These are phyloP conservation scores for Platysteira castanea DNA, from an alignment of 2,113 vertebrate genomes.

Conservation along the genomic window DNA sequence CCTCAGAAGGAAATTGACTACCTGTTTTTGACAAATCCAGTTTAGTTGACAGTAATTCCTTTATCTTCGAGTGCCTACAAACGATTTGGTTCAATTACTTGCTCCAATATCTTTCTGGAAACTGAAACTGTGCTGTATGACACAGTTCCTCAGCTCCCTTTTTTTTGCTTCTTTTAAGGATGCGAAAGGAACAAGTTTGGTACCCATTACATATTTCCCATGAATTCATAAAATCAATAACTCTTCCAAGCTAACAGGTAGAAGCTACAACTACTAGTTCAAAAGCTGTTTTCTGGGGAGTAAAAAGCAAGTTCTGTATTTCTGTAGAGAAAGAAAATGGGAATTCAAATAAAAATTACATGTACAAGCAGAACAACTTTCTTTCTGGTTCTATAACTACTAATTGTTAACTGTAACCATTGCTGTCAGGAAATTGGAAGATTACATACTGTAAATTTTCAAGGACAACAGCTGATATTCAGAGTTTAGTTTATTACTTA, in stretches of 20 bases:
- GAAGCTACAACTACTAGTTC: neutral
- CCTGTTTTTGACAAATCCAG: conserved; percentile 21
- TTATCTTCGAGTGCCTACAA: neutral
- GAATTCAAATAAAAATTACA: neutral
- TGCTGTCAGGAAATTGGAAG: neutral
- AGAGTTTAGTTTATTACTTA: neutral
- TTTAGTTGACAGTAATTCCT: conserved; percentile 34
- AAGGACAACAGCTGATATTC: neutral
- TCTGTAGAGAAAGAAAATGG: neutral
- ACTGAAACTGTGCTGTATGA: neutral
- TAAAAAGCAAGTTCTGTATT: neutral
- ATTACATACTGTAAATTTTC: neutral
- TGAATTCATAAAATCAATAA: neutral
- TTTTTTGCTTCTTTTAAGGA: neutral
- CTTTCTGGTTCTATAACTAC: neutral
- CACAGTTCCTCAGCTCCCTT: neutral
- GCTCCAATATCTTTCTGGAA: neutral
- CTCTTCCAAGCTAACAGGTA: neutral
- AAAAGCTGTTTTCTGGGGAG: neutral
- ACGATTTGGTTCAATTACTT: conserved; percentile 17
- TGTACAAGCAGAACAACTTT: neutral
- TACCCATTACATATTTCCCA: neutral
- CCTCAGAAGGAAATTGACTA: neutral
- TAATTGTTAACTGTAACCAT: neutral
- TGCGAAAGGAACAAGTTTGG: neutral